Conservation (phyloP, 1,140 invertebrate species). For the Tribolium madens region DNA sequence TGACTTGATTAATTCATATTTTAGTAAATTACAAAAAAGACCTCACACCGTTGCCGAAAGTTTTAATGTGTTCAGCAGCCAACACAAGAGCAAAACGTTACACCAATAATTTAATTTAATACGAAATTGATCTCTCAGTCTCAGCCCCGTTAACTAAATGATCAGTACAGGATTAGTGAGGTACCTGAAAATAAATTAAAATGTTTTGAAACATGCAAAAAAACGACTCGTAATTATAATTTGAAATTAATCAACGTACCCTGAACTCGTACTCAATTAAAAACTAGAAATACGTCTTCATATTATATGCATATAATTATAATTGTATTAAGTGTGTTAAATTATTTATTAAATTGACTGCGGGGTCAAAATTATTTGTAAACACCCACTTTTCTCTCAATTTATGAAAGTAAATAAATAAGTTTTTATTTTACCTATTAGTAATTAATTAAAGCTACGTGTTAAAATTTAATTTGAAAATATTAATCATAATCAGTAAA, state of each 20-base stretch:
- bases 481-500: neutral
- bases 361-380: no score
- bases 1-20: constrained; percentile 35
- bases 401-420: no score
- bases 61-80: neutral
- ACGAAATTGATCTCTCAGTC: neutral
- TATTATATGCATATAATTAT: no score
- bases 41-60: constrained; percentile 30
- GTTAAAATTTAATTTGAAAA: neutral
- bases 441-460: neutral
- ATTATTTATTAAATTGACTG: no score
- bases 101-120: constrained; percentile 16
- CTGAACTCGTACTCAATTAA: no score
- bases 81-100: neutral
- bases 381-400: no score
- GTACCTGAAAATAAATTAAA: neutral
- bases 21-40: constrained; percentile 38
- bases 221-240: no score
- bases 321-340: no score
- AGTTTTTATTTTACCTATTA: no score
- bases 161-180: neutral
- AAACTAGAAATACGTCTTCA: no score
- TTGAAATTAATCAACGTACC: neutral
- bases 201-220: neutral
- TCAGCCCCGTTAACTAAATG: neutral